Base-by-base conservation (phyloP, 2,888 invertebrate genomes). In the Troilus luridus region DNA sequence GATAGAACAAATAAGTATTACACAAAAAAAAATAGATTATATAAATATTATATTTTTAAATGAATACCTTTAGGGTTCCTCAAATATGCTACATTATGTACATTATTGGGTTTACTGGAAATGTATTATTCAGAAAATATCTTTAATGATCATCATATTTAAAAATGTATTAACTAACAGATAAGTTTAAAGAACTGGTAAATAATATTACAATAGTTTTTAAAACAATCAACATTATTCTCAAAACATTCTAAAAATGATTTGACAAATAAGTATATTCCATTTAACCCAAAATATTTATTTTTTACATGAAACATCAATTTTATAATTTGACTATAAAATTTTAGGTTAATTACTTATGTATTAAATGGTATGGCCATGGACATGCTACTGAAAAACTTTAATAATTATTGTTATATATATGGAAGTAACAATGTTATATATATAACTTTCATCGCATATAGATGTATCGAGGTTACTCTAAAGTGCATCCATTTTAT, bases 401-500 rank as follows among this genome's bases (percentile, higher is more conserved):
- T 85, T 54, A 81, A 54, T 81, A 81, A 54, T 41, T 81, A 81
- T 81, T 56, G 21, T 54, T 54, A n/a, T 85, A 3, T 56, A 85
- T 85, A 56, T 85, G 56, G 56, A 85, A 85, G 56, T 41, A 41
- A 41, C 41, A 41, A 41, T 41, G 41, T 41, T 41, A 41, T 41
- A 41, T 41, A 41, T 85, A 19, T 11, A 12, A 54, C 21, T 56
- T 56, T 14, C 21, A 85, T 85, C n/a, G 56, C 56, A 54, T 54
- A 81, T 24, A 67, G 19, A 54, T 85, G 56, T 56, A 85, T 56
- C 21, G 85, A 85, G 85, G 56, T 85, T 56, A 85, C 85, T 56
- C 85, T 85, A 85, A 56, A 85, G 85, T 85, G 85, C 85, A 56
- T 85, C 56, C 56, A 85, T 85, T 85, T 85, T 85, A 85, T 58